Evolutionary conservation across 2,113 vertebrate species (phyloP).

Genomic region (human (Homo sapiens)): DNA sequence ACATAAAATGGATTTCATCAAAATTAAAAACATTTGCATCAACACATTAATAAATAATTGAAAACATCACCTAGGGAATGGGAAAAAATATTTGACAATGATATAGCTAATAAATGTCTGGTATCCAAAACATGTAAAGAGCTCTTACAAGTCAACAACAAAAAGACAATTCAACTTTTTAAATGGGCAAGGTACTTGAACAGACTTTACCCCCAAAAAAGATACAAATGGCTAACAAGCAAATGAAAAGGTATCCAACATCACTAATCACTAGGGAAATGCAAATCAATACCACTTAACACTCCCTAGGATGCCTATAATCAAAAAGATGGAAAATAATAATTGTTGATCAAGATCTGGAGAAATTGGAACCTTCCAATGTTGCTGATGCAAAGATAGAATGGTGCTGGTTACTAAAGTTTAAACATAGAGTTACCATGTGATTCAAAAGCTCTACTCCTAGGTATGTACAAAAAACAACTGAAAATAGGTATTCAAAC

Average conservation of each 20-base stretch:
- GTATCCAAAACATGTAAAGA: background rate
- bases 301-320: background rate
- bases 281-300: background rate
- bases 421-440: background rate
- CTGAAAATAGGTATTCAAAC: background rate
- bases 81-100: background rate
- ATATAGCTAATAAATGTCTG: background rate
- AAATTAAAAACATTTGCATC: background rate
- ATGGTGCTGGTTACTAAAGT: background rate
- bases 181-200: background rate
- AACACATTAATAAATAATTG: background rate
- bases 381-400: background rate
- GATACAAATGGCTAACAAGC: background rate
- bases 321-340: background rate
- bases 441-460: background rate
- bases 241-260: background rate
- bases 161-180: background rate
- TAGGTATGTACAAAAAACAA: background rate
- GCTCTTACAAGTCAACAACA: background rate
- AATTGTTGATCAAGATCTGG: background rate
- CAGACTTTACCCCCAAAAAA: background rate
- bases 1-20: background rate
- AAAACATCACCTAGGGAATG: background rate
- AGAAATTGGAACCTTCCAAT: background rate
- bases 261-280: background rate